phyloP scores from a whole-genome alignment of 2,888 invertebrate species.

The Diabrotica balteata region DNA sequence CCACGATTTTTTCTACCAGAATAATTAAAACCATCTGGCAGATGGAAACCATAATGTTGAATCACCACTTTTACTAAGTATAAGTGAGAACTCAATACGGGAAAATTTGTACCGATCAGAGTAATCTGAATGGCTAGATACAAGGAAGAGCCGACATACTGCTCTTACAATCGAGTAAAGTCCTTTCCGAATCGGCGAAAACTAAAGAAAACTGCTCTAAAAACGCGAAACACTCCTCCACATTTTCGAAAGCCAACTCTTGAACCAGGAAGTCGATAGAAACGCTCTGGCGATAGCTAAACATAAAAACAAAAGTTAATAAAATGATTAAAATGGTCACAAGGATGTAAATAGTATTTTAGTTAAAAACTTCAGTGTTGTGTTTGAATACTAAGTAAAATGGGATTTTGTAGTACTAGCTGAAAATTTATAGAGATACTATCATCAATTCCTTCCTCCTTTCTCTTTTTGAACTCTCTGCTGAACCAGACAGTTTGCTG shows the following conservation, averaged over 20 bases:
- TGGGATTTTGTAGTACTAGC: too few relatives aligned
- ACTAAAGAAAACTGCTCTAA: conserved; percentile 81
- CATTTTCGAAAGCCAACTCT: conserved; percentile 87
- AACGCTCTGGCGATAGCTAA: conserved; percentile 93
- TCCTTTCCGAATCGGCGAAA: conserved; percentile 73
- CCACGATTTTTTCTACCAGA: not conserved
- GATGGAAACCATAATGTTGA: too few relatives aligned
- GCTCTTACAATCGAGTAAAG: conserved; percentile 90
- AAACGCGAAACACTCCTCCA: conserved; percentile 87
- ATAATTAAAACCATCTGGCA: not conserved
- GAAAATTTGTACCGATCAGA: not conserved
- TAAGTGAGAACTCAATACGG: not conserved
- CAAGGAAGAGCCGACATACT: conserved; percentile 68
- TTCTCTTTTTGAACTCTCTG: too few relatives aligned
- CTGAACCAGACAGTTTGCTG: too few relatives aligned
- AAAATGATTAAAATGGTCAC: conserved; percentile 8
- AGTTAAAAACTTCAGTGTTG: too few relatives aligned
- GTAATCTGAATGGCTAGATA: conserved; percentile 51
- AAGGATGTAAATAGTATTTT: conserved; percentile 34
- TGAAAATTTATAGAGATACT: not conserved
- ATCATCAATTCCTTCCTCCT: too few relatives aligned
- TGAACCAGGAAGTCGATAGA: conserved; percentile 85
- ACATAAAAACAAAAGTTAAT: conserved; percentile 52
- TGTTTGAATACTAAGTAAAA: too few relatives aligned
- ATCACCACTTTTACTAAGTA: not conserved